A percentile compares a stretch with the other conserved stretches of the same genome.
Evolutionary conservation across 2,888 invertebrate species (phyloP).

Genomic region (Troides oblongomaculatus): DNA sequence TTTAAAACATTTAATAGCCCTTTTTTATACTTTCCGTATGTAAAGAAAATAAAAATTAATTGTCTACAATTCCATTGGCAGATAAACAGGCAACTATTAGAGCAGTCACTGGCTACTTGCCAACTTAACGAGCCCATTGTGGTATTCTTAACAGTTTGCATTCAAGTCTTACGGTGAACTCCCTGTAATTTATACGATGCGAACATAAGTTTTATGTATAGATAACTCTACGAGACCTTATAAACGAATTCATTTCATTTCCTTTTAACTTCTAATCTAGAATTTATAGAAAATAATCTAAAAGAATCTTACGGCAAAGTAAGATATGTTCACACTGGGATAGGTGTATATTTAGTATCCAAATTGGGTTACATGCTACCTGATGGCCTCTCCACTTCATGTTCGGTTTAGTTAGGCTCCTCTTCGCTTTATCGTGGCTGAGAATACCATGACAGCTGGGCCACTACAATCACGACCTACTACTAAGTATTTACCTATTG

Average conservation of each 20-base stretch:
- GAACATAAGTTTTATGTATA: background rate
- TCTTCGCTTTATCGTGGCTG: too few relatives aligned
- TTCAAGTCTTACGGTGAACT: conserved; percentile 9
- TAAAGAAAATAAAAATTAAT: conserved; percentile 10
- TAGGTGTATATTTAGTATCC: too few relatives aligned
- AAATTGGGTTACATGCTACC: too few relatives aligned
- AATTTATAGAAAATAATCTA: too few relatives aligned
- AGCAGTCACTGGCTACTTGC: conserved; percentile 17
- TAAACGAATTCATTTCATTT: background rate
- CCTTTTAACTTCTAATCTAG: too few relatives aligned
- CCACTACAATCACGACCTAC: too few relatives aligned
- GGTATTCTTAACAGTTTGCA: conserved; percentile 22
- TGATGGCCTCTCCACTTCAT: too few relatives aligned
- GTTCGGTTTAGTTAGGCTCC: too few relatives aligned
- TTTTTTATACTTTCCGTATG: background rate
- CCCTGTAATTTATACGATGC: background rate
- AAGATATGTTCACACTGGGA: too few relatives aligned
- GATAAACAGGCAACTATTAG: conserved; percentile 19
- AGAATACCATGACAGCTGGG: too few relatives aligned
- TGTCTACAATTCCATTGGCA: conserved; percentile 11
- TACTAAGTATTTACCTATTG: too few relatives aligned
- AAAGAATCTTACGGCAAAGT: too few relatives aligned
- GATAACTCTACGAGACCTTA: background rate
- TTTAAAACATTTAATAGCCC: background rate
- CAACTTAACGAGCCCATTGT: conserved; percentile 27